Conservation (phyloP, 2,888 invertebrate species). For the Polyommatus iphigenia region DNA sequence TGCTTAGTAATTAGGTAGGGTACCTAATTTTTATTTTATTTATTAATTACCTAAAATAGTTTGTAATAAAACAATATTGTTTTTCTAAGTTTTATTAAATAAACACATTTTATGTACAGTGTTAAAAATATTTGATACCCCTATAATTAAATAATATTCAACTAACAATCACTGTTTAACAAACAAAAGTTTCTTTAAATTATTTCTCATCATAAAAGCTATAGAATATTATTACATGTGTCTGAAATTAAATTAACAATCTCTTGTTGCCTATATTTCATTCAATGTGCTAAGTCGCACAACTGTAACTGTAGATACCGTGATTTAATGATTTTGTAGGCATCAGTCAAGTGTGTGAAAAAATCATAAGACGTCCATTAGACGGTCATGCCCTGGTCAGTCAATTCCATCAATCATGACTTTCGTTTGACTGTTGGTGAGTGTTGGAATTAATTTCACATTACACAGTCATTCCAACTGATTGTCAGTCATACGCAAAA, state of each 20-base stretch:
- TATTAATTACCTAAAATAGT: no score
- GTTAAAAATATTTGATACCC: constrained; percentile 15
- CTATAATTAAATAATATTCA: constrained; percentile 15
- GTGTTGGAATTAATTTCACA: no score
- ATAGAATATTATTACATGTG: background rate
- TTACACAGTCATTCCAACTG: no score
- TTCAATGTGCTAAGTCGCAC: background rate
- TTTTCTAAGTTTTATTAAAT: constrained; percentile 32
- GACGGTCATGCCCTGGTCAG: no score
- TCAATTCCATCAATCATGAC: no score
- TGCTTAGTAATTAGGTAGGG: background rate
- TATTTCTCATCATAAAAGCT: background rate
- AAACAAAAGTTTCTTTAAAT: background rate
- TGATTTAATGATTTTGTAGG: background rate
- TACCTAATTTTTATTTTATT: background rate
- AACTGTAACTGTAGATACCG: background rate
- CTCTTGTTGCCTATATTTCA: background rate
- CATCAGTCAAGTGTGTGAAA: background rate
- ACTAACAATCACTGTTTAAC: constrained; percentile 5
- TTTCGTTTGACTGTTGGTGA: no score
- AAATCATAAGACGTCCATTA: background rate
- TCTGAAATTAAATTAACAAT: background rate
- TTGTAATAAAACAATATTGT: constrained; percentile 10
- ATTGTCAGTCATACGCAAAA: no score
- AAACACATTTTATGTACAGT: constrained; percentile 30